Conservation (phyloP, 2,113 vertebrate genomes). For the Scatophagus argus region DNA sequence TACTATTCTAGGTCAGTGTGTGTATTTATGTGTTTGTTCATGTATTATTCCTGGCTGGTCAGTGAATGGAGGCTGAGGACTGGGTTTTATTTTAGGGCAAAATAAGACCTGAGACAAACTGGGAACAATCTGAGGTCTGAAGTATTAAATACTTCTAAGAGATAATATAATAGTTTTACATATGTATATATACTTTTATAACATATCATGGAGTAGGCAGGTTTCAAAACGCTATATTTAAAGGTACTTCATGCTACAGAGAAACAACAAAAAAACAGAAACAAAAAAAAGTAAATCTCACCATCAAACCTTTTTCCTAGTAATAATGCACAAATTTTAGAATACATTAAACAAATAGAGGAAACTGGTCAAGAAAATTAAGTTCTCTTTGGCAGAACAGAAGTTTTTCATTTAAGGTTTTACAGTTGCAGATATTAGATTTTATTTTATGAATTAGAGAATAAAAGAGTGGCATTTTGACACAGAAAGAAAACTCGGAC, state of each 20-base stretch:
- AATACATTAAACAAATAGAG: not conserved
- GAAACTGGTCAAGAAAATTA: no score
- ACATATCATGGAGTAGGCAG: not conserved
- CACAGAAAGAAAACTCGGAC: not conserved
- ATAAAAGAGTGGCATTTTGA: not conserved
- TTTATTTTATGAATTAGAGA: no score
- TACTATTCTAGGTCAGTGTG: conserved; percentile 36
- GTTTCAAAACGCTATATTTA: not conserved
- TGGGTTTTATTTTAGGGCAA: conserved; percentile 46
- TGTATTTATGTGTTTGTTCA: conserved; percentile 17
- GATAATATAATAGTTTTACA: no score
- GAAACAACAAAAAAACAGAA: not conserved
- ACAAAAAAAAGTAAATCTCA: not conserved
- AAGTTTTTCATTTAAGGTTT: not conserved
- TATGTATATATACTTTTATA: no score
- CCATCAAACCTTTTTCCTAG: no score
- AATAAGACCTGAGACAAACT: conserved; percentile 42
- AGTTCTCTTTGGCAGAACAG: not conserved
- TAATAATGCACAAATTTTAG: not conserved
- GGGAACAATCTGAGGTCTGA: conserved; percentile 11
- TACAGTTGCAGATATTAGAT: not conserved
- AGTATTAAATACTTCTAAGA: not conserved
- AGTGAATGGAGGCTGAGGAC: conserved; percentile 34
- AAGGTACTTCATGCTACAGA: not conserved
- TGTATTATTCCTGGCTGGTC: conserved; percentile 20